Evolutionary conservation across 2,888 invertebrate species (phyloP), one percentile per base, ranked within the genome.

Genomic region (Eristalis tenax): DNA sequence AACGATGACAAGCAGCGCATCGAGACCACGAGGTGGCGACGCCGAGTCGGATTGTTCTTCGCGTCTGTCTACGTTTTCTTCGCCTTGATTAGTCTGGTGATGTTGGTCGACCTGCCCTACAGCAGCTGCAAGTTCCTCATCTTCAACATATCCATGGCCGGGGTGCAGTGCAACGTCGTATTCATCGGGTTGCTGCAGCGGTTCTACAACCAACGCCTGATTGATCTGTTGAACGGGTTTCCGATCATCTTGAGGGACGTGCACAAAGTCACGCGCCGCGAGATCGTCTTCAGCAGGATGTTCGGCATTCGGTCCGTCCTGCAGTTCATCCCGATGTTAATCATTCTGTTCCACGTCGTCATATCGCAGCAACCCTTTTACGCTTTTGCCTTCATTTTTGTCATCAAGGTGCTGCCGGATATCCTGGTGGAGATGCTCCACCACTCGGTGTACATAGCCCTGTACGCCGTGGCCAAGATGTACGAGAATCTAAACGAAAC

Each of bases 381-480:
- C 26, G 4, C 3, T 4, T 1, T 32, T 1, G 32, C 26, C 0
- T 0, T 15, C 1, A 10, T 43, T 2, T 5, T 63, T 18, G 4
- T 22, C 32, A 18, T 18, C 10, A 64, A 74, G n/a, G 4, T 69
- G 0, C 13, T 79, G 4, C 79, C 79, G 8, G 56, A 71, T 0
- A 8, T 71, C 4, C n/a, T 71, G 15, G 71, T 71, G 1, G 65
- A 79, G 22, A 71, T 79, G 11, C 23, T 79, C 1, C 79, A 79
- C 5, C 79, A 79, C 35, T 79, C 65, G 22, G 71, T 71, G 40
- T 79, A 65, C 28, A 71, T 79, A 2, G 65, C 57, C 8, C 59
- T 79, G 22, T 65, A 32, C n/a, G 32, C 71, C 11, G 43, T 71
- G 22, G 26, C 40, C 5, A 32, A 59, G 28, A 71, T 79, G 66